Evolutionary conservation across 2,113 vertebrate species (phyloP).

Genomic region (Festucalex cinctus): DNA sequence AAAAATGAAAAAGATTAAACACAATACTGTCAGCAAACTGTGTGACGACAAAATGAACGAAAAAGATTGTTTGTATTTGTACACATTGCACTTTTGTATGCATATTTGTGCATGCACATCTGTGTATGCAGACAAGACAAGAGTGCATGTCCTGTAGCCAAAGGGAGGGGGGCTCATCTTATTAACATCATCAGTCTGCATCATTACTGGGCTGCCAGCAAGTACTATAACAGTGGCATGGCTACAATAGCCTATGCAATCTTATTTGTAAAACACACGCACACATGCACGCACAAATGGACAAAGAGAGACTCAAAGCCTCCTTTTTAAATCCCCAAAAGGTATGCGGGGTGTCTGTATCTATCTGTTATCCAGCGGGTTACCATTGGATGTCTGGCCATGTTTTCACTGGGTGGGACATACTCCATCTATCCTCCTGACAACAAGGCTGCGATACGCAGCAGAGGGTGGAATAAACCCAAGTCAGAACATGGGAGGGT

Average conservation of each 20-base stretch:
- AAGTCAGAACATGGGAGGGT: slow-evolving; percentile 74
- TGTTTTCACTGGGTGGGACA: slow-evolving; percentile 84
- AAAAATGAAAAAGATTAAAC: slow-evolving; percentile 16
- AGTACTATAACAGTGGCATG: slow-evolving; percentile 83
- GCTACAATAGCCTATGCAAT: slow-evolving; percentile 88
- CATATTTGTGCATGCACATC: slow-evolving; percentile 14
- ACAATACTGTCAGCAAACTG: background rate
- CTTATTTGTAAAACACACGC: slow-evolving; percentile 63
- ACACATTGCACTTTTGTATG: background rate
- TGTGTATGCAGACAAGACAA: slow-evolving; percentile 16
- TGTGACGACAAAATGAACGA: slow-evolving; percentile 4
- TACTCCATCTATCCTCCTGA: slow-evolving; percentile 95
- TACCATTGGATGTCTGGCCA: slow-evolving; percentile 83
- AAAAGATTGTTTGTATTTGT: too few species aligned
- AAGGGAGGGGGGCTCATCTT: slow-evolving; percentile 85
- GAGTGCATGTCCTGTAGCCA: slow-evolving; percentile 75
- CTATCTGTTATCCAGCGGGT: slow-evolving; percentile 95
- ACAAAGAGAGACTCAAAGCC: slow-evolving; percentile 79
- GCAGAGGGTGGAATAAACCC: slow-evolving; percentile 37
- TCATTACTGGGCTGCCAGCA: slow-evolving; percentile 89
- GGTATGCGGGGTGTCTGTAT: slow-evolving; percentile 80
- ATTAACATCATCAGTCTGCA: slow-evolving; percentile 97
- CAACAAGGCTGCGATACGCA: slow-evolving; percentile 79
- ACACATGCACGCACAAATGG: slow-evolving; percentile 36
- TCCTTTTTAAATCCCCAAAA: slow-evolving; percentile 85